These are phyloP conservation scores for Gobio gobio DNA, from an alignment of 2,113 vertebrate species.

Conservation along the genomic window DNA sequence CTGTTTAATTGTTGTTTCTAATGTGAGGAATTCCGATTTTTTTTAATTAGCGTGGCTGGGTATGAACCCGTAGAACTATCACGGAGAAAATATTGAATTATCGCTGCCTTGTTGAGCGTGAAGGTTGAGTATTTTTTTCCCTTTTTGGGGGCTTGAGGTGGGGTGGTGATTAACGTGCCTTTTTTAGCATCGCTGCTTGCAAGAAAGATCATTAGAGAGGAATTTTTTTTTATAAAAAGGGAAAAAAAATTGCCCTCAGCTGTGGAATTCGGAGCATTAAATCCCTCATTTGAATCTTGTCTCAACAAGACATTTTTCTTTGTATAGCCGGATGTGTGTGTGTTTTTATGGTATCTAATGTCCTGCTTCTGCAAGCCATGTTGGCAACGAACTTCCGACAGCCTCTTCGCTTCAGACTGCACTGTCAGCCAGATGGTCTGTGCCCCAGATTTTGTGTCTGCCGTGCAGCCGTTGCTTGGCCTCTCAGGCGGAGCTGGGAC, in stretches of 20 bases:
- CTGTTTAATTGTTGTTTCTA: slow-evolving; percentile 17
- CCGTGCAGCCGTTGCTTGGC: slow-evolving; percentile 41
- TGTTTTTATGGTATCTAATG: slow-evolving; percentile 37
- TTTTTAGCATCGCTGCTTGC: slow-evolving; percentile 26
- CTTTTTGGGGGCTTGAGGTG: neutral
- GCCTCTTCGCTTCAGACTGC: slow-evolving; percentile 46
- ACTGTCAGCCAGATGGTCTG: slow-evolving; percentile 47
- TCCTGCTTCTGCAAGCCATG: slow-evolving; percentile 36
- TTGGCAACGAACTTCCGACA: slow-evolving; percentile 33
- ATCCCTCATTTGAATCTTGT: slow-evolving; percentile 27
- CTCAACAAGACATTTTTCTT: slow-evolving; percentile 14
- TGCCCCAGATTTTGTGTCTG: slow-evolving; percentile 48
- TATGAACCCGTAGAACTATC: neutral
- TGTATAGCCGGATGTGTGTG: neutral
- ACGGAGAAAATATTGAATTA: slow-evolving; percentile 8
- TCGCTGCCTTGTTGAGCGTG: neutral
- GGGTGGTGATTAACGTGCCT: slow-evolving; percentile 26
- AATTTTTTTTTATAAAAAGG: slow-evolving; percentile 41
- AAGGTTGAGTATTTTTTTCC: neutral
- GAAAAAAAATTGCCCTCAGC: slow-evolving; percentile 16
- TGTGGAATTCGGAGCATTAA: slow-evolving; percentile 1
- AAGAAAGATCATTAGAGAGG: slow-evolving; percentile 52
- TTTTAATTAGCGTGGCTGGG: slow-evolving; percentile 8
- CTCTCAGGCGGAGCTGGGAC: slow-evolving; percentile 41
- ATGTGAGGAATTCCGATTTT: slow-evolving; percentile 17